Base-by-base conservation (phyloP, 2,888 invertebrate species). In the Opisthograptis luteolata region DNA sequence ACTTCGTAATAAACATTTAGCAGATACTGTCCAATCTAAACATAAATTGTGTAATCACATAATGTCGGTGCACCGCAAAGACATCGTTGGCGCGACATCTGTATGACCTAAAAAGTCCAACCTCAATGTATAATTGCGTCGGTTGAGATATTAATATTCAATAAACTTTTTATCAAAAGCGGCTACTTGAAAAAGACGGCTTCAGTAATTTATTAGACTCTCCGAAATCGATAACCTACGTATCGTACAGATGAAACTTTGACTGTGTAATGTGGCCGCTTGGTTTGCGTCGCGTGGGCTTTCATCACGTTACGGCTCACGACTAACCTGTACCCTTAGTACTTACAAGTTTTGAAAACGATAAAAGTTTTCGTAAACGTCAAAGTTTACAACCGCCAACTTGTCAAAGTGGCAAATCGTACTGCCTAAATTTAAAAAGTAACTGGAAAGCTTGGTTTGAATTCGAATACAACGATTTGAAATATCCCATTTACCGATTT, bases 71-170 rank as follows among this genome's bases (percentile, higher is more conserved):
- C 28, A 36, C 36, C 19, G 24, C 15, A 61, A 58, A 56, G 51
- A 54, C 7, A 41, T 15, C 30, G 7, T 8, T 9, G 30, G 24
- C 3, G 28, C 39, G 41, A 52, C 49, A 46, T 37, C 34, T 36
- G 9, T 32, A 10, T 36, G 55, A 58, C 60, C 60, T 14, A 47
- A 56, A 47, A 58, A 41, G 15, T 40, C 56, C 70, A 76, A 70
- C 73, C 73, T 69, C 60, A 64, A 67, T 77, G 30, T 73, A 70
- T 78, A 78, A 84, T 82, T 82, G 86, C 81, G 82, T 79, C 73
- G 66, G 22, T 20, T 13, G 68, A 71, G 76, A 66, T 70, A 70
- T 84, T 82, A 84, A 85, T 81, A 84, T 87, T 87, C 86, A 87
- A 86, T 87, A 86, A 86, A 79, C 77, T 79, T 58, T 51, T 74